Evolutionary conservation across 1,140 invertebrate genomes (phyloP), one percentile per base, ranked within the genome.

Genomic region (Pogonus chalceus): DNA sequence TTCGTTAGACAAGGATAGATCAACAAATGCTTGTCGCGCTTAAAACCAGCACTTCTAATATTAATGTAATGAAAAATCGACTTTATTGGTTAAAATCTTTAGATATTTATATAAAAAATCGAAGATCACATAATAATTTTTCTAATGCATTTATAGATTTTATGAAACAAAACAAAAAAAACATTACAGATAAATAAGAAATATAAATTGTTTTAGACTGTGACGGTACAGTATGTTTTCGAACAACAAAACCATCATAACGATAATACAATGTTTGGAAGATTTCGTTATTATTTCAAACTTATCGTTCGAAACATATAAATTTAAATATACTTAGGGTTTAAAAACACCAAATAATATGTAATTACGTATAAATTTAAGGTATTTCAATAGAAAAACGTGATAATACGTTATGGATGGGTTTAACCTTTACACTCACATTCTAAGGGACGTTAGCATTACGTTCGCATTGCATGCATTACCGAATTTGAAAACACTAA

Each of bases 401-500:
- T 43, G 7, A 12, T 43, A 18, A 18, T 43, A 16, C 37, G 26
- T 14, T 31, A 12, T 43, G 37, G 39, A 56, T 55, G 49, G 54
- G 57, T 53, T 60, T 56, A 58, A 54, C 54, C 57, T 22, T 23
- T 21, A 58, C 51, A 18, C 39, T 62, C 66, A 64, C 66, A 65
- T 46, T 67, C 66, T 66, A 66, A 66, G 16, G 52, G 18, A 9
- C 37, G 18, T 20, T 49, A 22, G 47, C 53, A 56, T 65, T 67
- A 67, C 64, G 65, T 67, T 61, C 67, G 67, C 67, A 67, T 65
- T 67, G 63, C 60, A 57, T 51, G 47, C 47, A 49, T 43, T 43
- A 43, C 37, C 18, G n/a, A n/a, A n/a, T n/a, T n/a, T n/a, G n/a
- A n/a, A 53, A 58, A 56, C 35, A 49, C 23, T 51, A 52, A 49